Evolutionary conservation across 64 coral and sea anemone species (phyloP).

Genomic region (Astreopora myriophthalma): DNA sequence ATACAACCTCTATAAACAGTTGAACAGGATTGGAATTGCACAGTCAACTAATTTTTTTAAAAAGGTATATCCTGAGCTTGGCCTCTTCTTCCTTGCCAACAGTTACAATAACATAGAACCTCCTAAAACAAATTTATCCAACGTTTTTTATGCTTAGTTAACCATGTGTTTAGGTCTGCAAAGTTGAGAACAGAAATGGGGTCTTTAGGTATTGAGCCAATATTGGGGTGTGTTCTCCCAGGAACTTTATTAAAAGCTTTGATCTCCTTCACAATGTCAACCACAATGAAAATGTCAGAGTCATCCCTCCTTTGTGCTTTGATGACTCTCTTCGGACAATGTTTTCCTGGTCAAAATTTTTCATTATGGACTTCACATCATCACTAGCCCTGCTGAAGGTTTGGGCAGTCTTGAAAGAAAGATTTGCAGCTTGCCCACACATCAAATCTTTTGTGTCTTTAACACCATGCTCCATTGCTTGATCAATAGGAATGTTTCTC

Average conservation of each 20-base stretch:
- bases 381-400: background rate
- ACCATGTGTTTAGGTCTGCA: too few relatives aligned
- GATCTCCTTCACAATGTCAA: background rate
- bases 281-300: background rate
- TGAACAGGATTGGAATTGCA: too few relatives aligned
- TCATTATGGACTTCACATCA: background rate
- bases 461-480: slow-evolving; percentile 9
- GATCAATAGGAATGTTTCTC: slow-evolving; percentile 30
- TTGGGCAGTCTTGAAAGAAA: background rate
- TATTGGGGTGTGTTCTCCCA: background rate
- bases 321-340: background rate
- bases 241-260: background rate
- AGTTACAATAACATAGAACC: too few relatives aligned
- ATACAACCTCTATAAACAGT: too few relatives aligned
- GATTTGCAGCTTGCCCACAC: slow-evolving; percentile 15
- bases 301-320: slow-evolving; percentile 28
- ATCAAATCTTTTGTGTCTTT: slow-evolving; percentile 26
- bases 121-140: too few relatives aligned
- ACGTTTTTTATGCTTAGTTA: too few relatives aligned
- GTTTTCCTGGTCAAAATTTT: background rate
- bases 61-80: too few relatives aligned
- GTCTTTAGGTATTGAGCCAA: slow-evolving; percentile 34
- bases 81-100: too few relatives aligned
- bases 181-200: background rate
- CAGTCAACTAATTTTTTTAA: too few relatives aligned